Percentiles rank a stretch among this genome's conserved stretches.
These are phyloP conservation scores for Drosophila falleni DNA, from an alignment of 2,888 invertebrate genomes.

Conservation along the genomic window DNA sequence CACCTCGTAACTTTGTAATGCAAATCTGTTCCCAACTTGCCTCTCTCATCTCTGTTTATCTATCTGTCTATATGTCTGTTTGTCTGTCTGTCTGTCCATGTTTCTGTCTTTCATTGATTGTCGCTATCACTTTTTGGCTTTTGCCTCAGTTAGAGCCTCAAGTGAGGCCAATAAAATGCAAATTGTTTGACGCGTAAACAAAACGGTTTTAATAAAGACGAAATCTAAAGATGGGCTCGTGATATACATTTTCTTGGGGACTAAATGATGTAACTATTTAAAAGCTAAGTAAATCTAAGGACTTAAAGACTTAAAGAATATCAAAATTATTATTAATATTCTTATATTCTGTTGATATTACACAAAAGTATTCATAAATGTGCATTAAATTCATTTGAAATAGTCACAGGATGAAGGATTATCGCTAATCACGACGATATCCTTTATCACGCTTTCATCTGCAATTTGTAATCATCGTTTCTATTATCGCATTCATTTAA, in stretches of 20 bases:
- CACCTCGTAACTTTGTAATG: constrained; percentile 65
- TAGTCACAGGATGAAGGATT: no score
- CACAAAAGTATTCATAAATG: no score
- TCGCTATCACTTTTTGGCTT: constrained; percentile 44
- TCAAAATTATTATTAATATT: no score
- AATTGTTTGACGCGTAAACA: constrained; percentile 66
- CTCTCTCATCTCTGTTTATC: background rate
- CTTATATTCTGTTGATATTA: no score
- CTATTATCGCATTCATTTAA: constrained; percentile 60
- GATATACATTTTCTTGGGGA: background rate
- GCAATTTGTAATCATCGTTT: constrained; percentile 18
- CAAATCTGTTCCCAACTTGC: constrained; percentile 48
- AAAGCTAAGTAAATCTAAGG: no score
- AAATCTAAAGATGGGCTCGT: constrained; percentile 36
- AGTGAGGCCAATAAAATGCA: constrained; percentile 73
- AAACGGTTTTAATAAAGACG: constrained; percentile 45
- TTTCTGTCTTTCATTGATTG: constrained; percentile 56
- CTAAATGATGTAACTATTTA: background rate
- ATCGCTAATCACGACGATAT: no score
- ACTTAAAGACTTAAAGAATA: no score
- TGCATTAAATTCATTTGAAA: no score
- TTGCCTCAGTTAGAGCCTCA: constrained; percentile 29
- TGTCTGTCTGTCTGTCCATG: constrained; percentile 16
- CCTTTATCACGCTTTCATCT: constrained; percentile 18
- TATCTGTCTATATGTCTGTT: constrained; percentile 4